Conservation (phyloP, 2,797 vertebrate species). For the Eulemur coronatus region DNA sequence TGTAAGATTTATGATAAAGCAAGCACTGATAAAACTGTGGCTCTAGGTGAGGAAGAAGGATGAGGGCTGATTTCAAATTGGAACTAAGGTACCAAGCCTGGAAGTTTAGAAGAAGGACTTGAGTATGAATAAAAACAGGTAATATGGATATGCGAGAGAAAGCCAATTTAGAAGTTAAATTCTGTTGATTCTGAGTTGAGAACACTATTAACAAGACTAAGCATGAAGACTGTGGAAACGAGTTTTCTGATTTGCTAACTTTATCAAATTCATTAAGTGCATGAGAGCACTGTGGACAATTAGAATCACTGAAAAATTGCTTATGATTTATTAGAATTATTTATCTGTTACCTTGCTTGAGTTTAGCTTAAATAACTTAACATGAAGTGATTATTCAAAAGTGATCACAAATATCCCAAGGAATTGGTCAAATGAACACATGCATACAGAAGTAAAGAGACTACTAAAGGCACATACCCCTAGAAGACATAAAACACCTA, state of each 20-base stretch:
- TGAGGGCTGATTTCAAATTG: not conserved
- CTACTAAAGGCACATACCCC: not conserved
- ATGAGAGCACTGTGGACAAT: not conserved
- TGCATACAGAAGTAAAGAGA: not conserved
- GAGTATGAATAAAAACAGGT: not conserved
- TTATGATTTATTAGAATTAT: constrained; percentile 9
- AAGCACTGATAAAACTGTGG: not conserved
- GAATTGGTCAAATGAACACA: not conserved
- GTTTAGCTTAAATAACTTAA: constrained; percentile 21
- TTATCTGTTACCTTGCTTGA: not conserved
- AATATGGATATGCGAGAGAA: not conserved
- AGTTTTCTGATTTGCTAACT: not conserved
- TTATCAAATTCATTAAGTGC: not conserved
- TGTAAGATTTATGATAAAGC: not conserved
- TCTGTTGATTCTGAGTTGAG: not conserved
- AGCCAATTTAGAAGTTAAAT: not conserved
- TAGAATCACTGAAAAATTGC: not conserved
- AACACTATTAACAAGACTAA: not conserved
- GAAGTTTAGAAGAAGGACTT: not conserved
- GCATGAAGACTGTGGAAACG: not conserved
- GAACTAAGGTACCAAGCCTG: not conserved
- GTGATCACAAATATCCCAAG: not conserved
- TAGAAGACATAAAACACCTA: not conserved
- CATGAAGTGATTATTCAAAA: constrained; percentile 15
- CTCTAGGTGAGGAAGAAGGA: not conserved